Evolutionary conservation across 1,140 invertebrate species (phyloP).

Genomic region (Penaeus japonicus): DNA sequence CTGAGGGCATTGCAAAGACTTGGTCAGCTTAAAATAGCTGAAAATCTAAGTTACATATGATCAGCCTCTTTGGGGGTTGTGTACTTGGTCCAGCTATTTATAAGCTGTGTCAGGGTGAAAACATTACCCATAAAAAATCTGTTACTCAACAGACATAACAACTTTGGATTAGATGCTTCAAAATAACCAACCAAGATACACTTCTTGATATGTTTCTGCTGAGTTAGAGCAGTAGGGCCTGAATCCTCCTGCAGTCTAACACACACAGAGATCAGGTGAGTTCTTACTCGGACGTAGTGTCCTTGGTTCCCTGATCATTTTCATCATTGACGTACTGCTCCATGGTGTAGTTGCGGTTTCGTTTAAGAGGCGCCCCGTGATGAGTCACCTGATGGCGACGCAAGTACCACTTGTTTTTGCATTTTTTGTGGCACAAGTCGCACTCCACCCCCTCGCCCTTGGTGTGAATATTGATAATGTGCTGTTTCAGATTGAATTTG

Average conservation of each 20-base stretch:
- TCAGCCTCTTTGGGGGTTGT: conserved; percentile 50
- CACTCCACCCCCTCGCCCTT: conserved; percentile 60
- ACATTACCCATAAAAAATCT: conserved; percentile 30
- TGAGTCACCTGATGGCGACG: conserved; percentile 61
- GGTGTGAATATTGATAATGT: conserved; percentile 62
- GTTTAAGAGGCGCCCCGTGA: conserved; percentile 60
- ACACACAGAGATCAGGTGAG: conserved; percentile 21
- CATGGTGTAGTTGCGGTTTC: conserved; percentile 54
- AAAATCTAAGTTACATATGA: conserved; percentile 45
- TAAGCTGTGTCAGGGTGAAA: conserved; percentile 4
- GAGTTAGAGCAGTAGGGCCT: conserved; percentile 38
- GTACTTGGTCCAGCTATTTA: conserved; percentile 44
- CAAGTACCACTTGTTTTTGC: conserved; percentile 62
- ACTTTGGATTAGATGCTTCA: conserved; percentile 23
- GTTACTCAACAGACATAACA: conserved; percentile 23
- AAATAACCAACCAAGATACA: conserved; percentile 44
- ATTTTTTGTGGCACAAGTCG: conserved; percentile 60
- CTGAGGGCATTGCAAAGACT: conserved; percentile 54
- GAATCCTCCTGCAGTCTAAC: conserved; percentile 39
- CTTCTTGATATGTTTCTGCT: conserved; percentile 52
- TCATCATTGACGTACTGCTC: conserved; percentile 57
- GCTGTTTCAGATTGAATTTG: conserved; percentile 61
- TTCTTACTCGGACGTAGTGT: conserved; percentile 47
- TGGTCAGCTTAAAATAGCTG: conserved; percentile 35
- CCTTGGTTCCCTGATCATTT: conserved; percentile 57